These are phyloP conservation scores for Therioaphis trifolii DNA, from an alignment of 2,888 invertebrate species.

Conservation along the genomic window DNA sequence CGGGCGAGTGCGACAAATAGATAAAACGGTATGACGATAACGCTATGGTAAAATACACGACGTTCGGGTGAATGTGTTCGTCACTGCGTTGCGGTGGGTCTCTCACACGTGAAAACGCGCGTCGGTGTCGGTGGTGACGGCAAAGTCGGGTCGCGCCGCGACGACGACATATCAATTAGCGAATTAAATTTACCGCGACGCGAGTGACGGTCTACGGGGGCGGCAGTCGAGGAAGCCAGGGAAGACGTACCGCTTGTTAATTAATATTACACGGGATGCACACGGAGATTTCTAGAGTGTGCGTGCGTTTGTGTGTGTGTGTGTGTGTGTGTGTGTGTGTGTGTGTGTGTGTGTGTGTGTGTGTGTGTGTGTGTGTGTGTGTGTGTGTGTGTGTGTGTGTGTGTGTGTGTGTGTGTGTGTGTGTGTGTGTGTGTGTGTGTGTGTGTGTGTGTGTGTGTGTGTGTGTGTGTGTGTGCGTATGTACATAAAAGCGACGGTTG, in stretches of 20 bases:
- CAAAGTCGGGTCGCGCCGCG: constrained; percentile 10
- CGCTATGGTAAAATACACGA: too few relatives aligned
- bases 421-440: neutral
- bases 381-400: neutral
- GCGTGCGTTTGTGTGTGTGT: neutral
- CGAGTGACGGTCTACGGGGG: constrained; percentile 1
- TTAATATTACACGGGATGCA: constrained; percentile 51
- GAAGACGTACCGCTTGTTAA: constrained; percentile 50
- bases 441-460: neutral
- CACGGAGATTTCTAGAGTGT: constrained; percentile 32
- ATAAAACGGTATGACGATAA: too few relatives aligned
- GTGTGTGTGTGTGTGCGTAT: neutral
- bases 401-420: neutral
- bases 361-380: neutral
- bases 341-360: neutral
- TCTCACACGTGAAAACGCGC: neutral
- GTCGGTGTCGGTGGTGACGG: constrained; percentile 4
- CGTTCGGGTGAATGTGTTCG: too few relatives aligned
- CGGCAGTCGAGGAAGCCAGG: constrained; percentile 11
- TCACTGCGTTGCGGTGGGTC: too few relatives aligned
- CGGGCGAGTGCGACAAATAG: too few relatives aligned
- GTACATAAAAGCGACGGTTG: constrained; percentile 45
- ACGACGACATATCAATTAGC: constrained; percentile 56
- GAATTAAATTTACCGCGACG: constrained; percentile 50
- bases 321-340: neutral